Evolutionary conservation across 2,888 invertebrate species (phyloP), one percentile per base, ranked within the genome.

Genomic region (Hipparchia sbordonii): DNA sequence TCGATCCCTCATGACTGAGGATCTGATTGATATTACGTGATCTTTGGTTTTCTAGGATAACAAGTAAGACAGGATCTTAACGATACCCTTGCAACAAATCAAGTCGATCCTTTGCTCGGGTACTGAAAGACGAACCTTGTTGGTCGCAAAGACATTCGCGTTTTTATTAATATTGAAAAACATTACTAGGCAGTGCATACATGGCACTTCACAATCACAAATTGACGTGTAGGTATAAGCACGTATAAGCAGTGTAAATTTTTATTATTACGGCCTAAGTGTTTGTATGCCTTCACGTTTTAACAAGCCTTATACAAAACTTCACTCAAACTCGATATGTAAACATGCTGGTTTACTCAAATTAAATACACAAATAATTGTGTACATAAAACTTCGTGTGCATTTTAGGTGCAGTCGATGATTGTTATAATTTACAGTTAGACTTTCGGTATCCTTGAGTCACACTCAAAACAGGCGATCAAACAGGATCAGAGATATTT

Each of bases 371-470:
- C 12, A 12, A 54, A 54, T 57, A 57, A n/a, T 7, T 23, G 23
- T 13, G 13, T 23, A 57, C 13, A 51, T 12, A 9, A 52, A 65
- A 79, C 73, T 72, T 78, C 71, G 75, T 77, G 77, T 73, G 77
- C 79, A 69, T 70, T 79, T 75, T 71, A 73, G 77, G 77, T 77
- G 77, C 74, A 72, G 72, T 75, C 79, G 78, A 77, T 78, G 80
- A 82, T 83, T 84, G 82, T 83, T 82, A 81, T 82, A 85, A 85
- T 85, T 84, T 85, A 85, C 82, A 82, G 82, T 85, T 86, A 80
- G 78, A 80, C 74, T 80, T 84, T 66, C 75, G 66, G 77, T 81
- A 84, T 83, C 84, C 83, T 87, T 85, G 85, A 87, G 80, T 82
- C 83, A 76, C 77, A 73, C 78, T 76, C 79, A 74, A 65, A 75